These are phyloP conservation scores for Alethe diademata DNA, from an alignment of 2,113 vertebrate genomes.

Conservation along the genomic window DNA sequence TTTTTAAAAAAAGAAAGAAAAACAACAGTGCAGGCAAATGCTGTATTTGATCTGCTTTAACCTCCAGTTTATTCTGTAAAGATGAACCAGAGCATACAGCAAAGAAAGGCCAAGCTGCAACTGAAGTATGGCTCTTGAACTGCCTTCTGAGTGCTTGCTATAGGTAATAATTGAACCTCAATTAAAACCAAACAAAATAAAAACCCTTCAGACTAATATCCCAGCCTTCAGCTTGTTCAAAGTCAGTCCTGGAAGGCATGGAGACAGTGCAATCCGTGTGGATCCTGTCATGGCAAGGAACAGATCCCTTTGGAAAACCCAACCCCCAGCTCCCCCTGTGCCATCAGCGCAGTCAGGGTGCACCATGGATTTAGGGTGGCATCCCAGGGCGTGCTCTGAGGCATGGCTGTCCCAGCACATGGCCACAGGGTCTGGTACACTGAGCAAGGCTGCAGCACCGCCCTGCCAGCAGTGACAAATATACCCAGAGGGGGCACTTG, in stretches of 20 bases:
- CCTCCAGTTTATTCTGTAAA: neutral
- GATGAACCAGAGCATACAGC: neutral
- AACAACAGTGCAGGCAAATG: neutral
- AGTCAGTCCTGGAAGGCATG: neutral
- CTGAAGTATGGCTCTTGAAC: slow-evolving; percentile 16
- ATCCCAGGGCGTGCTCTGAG: neutral
- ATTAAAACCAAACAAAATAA: slow-evolving; percentile 15
- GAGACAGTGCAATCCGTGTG: fast-evolving
- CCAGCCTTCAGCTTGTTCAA: neutral
- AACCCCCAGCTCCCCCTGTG: fast-evolving
- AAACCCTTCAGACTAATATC: neutral
- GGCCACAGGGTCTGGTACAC: neutral
- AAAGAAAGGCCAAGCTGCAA: neutral
- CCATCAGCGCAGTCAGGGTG: fast-evolving
- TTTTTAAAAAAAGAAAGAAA: neutral
- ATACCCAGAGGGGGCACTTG: neutral
- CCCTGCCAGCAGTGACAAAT: neutral
- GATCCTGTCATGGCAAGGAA: neutral
- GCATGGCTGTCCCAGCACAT: fast-evolving
- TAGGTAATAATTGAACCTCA: neutral
- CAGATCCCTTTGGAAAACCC: neutral
- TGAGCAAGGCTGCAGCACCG: neutral
- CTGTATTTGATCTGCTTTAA: slow-evolving; percentile 16
- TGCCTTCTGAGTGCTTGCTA: neutral
- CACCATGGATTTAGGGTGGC: fast-evolving